phyloP scores from a whole-genome alignment of 2,797 vertebrate species.

The Crypturellus tataupa region DNA sequence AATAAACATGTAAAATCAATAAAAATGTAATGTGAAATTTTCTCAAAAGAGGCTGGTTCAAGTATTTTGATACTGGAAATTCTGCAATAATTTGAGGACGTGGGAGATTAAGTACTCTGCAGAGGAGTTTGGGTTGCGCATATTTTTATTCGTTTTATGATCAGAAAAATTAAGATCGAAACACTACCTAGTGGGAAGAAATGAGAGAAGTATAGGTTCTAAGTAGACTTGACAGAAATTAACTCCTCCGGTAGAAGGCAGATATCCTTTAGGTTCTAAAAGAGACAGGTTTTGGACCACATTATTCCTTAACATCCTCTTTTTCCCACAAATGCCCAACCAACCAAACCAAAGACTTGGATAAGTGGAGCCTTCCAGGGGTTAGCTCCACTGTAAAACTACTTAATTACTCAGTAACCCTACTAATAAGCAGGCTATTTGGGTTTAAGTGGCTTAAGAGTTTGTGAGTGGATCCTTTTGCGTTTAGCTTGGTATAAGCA shows the following conservation, averaged over 20 bases:
- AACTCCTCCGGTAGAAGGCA: background rate
- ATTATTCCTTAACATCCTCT: background rate
- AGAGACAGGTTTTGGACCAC: background rate
- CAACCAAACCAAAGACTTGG: accelerated
- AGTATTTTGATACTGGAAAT: background rate
- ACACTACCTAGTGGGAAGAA: background rate
- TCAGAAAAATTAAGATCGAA: background rate
- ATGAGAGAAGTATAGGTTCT: background rate
- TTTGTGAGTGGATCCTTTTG: background rate
- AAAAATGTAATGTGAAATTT: background rate
- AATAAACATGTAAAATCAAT: background rate
- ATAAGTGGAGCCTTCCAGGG: background rate
- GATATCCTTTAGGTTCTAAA: background rate
- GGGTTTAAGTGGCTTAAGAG: background rate
- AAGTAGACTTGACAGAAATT: background rate
- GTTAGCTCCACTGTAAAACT: background rate
- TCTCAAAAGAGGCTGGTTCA: background rate
- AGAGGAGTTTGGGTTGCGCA: background rate
- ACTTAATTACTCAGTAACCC: background rate
- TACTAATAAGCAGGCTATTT: background rate
- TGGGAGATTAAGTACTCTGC: background rate
- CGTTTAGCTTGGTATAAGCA: background rate
- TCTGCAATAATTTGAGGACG: background rate
- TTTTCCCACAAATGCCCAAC: accelerated
- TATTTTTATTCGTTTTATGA: background rate